Evolutionary conservation across 2,797 vertebrate species (phyloP), one percentile per base, ranked within the genome.

Genomic region (Octomys mimax): DNA sequence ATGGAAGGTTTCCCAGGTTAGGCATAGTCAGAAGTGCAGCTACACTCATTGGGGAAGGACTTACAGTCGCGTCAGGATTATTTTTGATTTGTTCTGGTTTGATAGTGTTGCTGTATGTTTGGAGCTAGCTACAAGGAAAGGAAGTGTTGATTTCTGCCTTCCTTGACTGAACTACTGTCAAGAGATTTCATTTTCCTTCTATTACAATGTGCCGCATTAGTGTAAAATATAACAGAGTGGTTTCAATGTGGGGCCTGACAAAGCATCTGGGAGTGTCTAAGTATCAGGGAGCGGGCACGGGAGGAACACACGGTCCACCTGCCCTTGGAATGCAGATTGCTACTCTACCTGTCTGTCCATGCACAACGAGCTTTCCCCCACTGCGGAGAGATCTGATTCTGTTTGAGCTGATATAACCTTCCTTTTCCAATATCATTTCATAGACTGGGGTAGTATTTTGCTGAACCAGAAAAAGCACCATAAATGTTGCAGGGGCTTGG

Each of bases 101-200:
- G 61, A 16, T 82, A 85, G 87, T 73, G 79, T 93, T 68, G 14
- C 10, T 68, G 39, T 83, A 96, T 70, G 59, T 89, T 95, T 94
- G 46, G 6, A 91, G 66, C 26, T 33, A 91, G 66, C 26, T 33
- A 73, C 2, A 68, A 21, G 31, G 33, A 66, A 91, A 73, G 16
- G 31, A 3, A 0, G 22, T 59, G 75, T 70, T 64, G 46, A 92
- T 33, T 92, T 28, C 10, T 64, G 68, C 19, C 13, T 19, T 26
- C 31, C 19, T 28, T 92, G 52, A 92, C 21, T 89, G 52, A 91
- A 87, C 84, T 36, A 16, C 2, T 13, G 24, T 64, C 33, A 91
- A 57, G 36, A 57, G 13, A 73, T 95, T 96, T 95, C 28, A 82
- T 92, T 93, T 91, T 83, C 66, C 52, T 89, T 80, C 14, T 33